Conservation (phyloP, 2,888 invertebrate genomes). For the Argynnis bischoffii region DNA sequence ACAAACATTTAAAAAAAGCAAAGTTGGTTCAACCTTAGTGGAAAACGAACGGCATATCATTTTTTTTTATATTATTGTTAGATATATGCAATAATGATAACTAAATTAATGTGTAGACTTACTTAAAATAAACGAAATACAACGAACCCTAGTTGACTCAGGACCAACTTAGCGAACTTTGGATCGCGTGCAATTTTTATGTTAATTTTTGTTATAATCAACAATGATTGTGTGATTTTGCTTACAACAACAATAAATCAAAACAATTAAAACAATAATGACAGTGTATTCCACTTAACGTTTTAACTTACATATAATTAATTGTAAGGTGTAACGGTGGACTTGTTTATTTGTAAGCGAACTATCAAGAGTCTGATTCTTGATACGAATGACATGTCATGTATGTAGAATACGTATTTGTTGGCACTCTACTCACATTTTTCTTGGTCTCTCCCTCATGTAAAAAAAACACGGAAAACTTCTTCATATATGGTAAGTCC, state of each 20-base stretch:
- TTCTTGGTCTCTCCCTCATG: background rate
- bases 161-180: background rate
- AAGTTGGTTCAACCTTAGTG: too few relatives aligned
- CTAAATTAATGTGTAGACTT: background rate
- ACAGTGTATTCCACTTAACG: too few relatives aligned
- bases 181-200: slow-evolving; percentile 1
- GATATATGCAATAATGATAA: background rate
- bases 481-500: too few relatives aligned
- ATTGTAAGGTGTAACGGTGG: too few relatives aligned
- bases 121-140: too few relatives aligned
- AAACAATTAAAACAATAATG: background rate
- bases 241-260: slow-evolving; percentile 3
- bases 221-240: slow-evolving; percentile 1
- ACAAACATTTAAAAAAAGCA: too few relatives aligned
- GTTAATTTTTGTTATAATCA: background rate
- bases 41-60: too few relatives aligned
- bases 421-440: background rate
- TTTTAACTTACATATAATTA: too few relatives aligned
- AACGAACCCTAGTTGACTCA: background rate
- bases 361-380: background rate
- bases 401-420: background rate
- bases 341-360: too few relatives aligned
- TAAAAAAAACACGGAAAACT: too few relatives aligned
- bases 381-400: too few relatives aligned
- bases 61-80: background rate